A percentile compares a stretch with the other conserved stretches of the same genome.
These are phyloP conservation scores for Vannuccia rotundouncinata DNA, from an alignment of 2,888 invertebrate species.

Conservation along the genomic window DNA sequence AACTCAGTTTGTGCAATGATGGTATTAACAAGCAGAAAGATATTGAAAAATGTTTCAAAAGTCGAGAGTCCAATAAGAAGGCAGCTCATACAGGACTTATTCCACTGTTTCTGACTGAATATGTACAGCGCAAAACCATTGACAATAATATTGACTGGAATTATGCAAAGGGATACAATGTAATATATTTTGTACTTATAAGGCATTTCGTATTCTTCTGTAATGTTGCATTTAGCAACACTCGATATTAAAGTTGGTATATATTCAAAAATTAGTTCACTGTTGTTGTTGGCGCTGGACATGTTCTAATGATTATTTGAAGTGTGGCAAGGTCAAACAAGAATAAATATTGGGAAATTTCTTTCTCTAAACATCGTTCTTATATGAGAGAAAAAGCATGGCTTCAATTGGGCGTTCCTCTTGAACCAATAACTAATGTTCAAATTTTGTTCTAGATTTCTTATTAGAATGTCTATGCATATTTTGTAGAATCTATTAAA, in stretches of 20 bases:
- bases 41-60: slow-evolving; percentile 5
- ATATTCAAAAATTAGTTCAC: too few relatives aligned
- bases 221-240: background rate
- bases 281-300: too few relatives aligned
- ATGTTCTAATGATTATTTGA: too few relatives aligned
- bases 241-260: background rate
- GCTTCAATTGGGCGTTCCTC: too few relatives aligned
- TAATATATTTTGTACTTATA: background rate
- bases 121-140: background rate
- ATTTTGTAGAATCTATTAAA: too few relatives aligned
- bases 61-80: background rate
- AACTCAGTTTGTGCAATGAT: background rate
- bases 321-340: too few relatives aligned
- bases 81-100: background rate
- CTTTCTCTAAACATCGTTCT: too few relatives aligned
- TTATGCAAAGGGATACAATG: background rate
- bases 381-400: too few relatives aligned
- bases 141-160: background rate
- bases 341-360: too few relatives aligned
- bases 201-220: background rate
- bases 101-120: background rate
- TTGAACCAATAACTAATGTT: too few relatives aligned
- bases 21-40: background rate
- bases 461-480: too few relatives aligned
- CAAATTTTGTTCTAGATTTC: too few relatives aligned